Conservation (phyloP, 2,888 invertebrate genomes). For the Rhagium mordax region DNA sequence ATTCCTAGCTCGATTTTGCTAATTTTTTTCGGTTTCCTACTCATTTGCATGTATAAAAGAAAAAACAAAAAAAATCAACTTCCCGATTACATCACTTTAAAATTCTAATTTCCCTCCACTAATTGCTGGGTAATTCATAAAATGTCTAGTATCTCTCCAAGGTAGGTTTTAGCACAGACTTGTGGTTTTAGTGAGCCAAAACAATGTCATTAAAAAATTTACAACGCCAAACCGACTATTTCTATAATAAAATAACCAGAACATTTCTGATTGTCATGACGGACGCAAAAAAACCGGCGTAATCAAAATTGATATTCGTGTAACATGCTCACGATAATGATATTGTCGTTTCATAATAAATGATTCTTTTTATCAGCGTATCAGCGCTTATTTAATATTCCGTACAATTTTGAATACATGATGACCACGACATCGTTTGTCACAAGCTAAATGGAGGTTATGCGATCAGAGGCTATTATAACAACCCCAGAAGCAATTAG, state of each 20-base stretch:
- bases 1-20: too few species aligned
- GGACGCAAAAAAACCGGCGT: not conserved
- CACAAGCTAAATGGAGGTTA: constrained; percentile 21
- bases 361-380: constrained; percentile 11
- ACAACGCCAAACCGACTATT: too few species aligned
- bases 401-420: constrained; percentile 12
- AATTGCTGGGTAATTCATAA: too few species aligned
- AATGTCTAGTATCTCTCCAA: too few species aligned
- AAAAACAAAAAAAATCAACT: too few species aligned
- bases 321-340: not conserved
- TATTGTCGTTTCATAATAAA: constrained; percentile 18
- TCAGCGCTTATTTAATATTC: constrained; percentile 20
- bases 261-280: not conserved
- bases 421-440: constrained; percentile 27
- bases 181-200: too few species aligned
- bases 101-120: too few species aligned
- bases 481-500: constrained; percentile 46
- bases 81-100: too few species aligned
- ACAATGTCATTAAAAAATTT: too few species aligned
- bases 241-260: not conserved
- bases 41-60: too few species aligned
- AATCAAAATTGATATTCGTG: not conserved
- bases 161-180: too few species aligned
- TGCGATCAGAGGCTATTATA: constrained; percentile 39
- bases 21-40: too few species aligned